Conservation (phyloP, 2,113 vertebrate genomes). For the Sylvilagus bachmani region DNA sequence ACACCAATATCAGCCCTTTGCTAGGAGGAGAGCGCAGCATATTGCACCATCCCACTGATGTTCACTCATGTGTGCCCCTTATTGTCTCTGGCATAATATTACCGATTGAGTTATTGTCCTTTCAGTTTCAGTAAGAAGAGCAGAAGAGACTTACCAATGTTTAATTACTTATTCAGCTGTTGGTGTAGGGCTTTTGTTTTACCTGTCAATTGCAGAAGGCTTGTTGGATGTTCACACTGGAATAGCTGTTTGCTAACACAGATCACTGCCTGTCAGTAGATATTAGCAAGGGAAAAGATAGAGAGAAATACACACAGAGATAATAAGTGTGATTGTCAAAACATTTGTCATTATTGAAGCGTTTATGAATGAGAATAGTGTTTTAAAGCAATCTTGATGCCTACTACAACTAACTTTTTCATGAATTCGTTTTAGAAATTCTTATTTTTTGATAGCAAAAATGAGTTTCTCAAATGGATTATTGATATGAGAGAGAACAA, state of each 20-base stretch:
- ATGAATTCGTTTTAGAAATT: background rate
- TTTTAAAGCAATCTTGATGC: background rate
- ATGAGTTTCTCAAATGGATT: background rate
- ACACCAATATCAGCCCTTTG: background rate
- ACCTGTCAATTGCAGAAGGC: background rate
- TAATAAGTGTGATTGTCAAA: constrained; percentile 50
- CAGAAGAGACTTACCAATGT: background rate
- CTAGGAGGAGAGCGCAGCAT: background rate
- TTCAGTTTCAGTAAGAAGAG: background rate
- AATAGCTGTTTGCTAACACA: constrained; percentile 37
- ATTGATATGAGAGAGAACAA: background rate
- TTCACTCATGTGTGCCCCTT: background rate
- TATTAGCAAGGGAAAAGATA: background rate
- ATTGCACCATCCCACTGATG: background rate
- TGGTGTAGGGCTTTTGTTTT: constrained; percentile 5
- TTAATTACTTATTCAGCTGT: constrained; percentile 54
- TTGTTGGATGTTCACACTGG: background rate
- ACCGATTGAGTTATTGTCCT: background rate
- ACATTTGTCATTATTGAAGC: background rate
- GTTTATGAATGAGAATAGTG: background rate
- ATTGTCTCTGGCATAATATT: background rate
- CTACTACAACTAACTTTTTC: background rate
- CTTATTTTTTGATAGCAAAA: background rate
- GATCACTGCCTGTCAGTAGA: constrained; percentile 22
- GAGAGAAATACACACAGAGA: background rate